Evolutionary conservation across 1,140 invertebrate species (phyloP), one percentile per base, ranked within the genome.

Genomic region (Trinorchestia longiramus): DNA sequence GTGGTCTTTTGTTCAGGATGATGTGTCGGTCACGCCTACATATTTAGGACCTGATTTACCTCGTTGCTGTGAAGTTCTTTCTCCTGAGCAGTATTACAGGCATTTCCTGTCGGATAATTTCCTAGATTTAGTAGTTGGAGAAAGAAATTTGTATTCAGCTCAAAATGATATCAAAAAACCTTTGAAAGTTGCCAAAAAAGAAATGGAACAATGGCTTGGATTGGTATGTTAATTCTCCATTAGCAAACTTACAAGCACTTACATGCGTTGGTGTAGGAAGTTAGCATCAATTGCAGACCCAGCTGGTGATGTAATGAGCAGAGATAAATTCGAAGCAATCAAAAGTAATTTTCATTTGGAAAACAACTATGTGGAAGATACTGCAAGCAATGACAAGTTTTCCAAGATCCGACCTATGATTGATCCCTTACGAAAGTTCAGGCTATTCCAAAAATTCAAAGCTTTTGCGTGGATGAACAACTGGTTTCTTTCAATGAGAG

Each of bases 241-340:
- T n/a, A n/a, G n/a, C n/a, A n/a, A n/a, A n/a, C 53, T 96, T n/a
- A 94, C 96, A 1, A 96, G 95, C n/a, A 92, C 95, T 41, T 87
- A 53, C 41, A 96, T n/a, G n/a, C n/a, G n/a, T n/a, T n/a, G n/a
- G n/a, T n/a, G n/a, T n/a, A n/a, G n/a, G n/a, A n/a, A n/a, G n/a
- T n/a, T n/a, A n/a, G n/a, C n/a, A n/a, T n/a, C n/a, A n/a, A n/a
- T n/a, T n/a, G n/a, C n/a, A n/a, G n/a, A n/a, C n/a, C n/a, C n/a
- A n/a, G n/a, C n/a, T n/a, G n/a, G n/a, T n/a, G n/a, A n/a, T n/a
- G n/a, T n/a, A n/a, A n/a, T n/a, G n/a, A n/a, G n/a, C n/a, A n/a
- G n/a, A n/a, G n/a, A n/a, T n/a, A n/a, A n/a, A n/a, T n/a, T n/a
- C n/a, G n/a, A n/a, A n/a, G n/a, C n/a, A n/a, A n/a, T n/a, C n/a